These are phyloP conservation scores for Hydrotaea diabolus DNA, from an alignment of 2,888 invertebrate species.

Conservation along the genomic window DNA sequence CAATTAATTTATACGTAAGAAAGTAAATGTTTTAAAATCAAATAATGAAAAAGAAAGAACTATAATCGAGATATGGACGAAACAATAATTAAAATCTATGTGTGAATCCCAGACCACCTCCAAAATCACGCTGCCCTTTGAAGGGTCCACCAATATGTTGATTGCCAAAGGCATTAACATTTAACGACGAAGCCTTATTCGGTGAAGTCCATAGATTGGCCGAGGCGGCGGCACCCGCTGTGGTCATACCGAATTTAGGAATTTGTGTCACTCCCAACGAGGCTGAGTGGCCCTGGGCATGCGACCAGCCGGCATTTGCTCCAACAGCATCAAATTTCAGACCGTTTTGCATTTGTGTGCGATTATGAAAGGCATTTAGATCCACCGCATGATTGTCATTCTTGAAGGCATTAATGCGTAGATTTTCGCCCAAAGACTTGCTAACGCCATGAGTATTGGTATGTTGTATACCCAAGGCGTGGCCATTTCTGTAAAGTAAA, in stretches of 20 bases:
- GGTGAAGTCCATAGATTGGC: slow-evolving; percentile 74
- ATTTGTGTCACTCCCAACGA: slow-evolving; percentile 71
- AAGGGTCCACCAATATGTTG: slow-evolving; percentile 72
- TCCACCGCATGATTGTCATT: slow-evolving; percentile 68
- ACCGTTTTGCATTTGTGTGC: slow-evolving; percentile 69
- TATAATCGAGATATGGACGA: no score
- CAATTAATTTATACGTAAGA: no score
- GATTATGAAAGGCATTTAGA: slow-evolving; percentile 73
- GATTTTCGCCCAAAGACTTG: slow-evolving; percentile 68
- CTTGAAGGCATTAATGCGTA: slow-evolving; percentile 71
- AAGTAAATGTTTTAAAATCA: no score
- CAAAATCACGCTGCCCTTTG: slow-evolving; percentile 59
- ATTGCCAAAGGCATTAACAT: slow-evolving; percentile 72
- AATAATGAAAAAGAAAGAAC: no score
- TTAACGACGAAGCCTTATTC: slow-evolving; percentile 71
- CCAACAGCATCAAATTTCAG: slow-evolving; percentile 73
- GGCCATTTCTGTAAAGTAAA: slow-evolving; percentile 71
- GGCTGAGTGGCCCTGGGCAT: slow-evolving; percentile 72
- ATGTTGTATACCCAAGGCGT: slow-evolving; percentile 72
- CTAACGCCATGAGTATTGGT: slow-evolving; percentile 71
- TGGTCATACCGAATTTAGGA: slow-evolving; percentile 73
- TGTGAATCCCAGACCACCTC: background rate
- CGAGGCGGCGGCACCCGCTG: slow-evolving; percentile 69
- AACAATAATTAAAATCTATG: background rate
- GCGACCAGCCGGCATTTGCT: slow-evolving; percentile 71